Evolutionary conservation across 2,113 vertebrate species (phyloP), one percentile per base, ranked within the genome.

Genomic region (Siniperca chuatsi): DNA sequence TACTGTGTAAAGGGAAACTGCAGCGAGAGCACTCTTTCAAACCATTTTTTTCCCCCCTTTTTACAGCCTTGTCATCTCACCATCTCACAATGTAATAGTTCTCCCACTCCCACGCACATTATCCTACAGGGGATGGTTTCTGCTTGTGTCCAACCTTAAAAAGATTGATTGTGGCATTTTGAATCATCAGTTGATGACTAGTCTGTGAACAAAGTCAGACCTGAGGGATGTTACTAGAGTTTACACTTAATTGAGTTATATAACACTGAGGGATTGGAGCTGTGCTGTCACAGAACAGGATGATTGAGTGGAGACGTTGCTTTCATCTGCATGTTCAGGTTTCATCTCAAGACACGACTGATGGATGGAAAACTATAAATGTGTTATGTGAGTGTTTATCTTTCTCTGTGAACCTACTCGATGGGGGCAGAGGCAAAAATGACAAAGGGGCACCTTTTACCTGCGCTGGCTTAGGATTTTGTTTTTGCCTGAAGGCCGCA

Each of bases 1-100:
- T 37, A 4, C 40, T 79, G 76, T 25, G 11, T 42, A 1, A 33
- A 71, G 60, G 46, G 78, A 78, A 85, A 89, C 72, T 84, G 89
- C 89, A 88, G 82, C 40, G 16, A 25, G 29, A 76, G 75, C 74
- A 54, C 33, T 87, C 62, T 73, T 71, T 70, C 46, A 54, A 29
- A 76, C n/a, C 2, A 0, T 57, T 66, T 74, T 16, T 6, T 16
- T 40, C 10, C 23, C 46, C 46, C 23, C 2, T 25, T 18, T 25
- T 20, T 15, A 18, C 52, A 0, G 21, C 5, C 46, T 71, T 20
- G 58, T 87, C 88, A 79, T 78, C 78, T 55, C 35, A n/a, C 48
- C 29, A 11, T 61, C 79, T 75, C 21, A 48, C 57, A 48, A 20
- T 52, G 23, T 35, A 64, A 74, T 29, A 37, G 10, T 10, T 35